Conservation (phyloP, 2,113 vertebrate species). For the Rostratula benghalensis region DNA sequence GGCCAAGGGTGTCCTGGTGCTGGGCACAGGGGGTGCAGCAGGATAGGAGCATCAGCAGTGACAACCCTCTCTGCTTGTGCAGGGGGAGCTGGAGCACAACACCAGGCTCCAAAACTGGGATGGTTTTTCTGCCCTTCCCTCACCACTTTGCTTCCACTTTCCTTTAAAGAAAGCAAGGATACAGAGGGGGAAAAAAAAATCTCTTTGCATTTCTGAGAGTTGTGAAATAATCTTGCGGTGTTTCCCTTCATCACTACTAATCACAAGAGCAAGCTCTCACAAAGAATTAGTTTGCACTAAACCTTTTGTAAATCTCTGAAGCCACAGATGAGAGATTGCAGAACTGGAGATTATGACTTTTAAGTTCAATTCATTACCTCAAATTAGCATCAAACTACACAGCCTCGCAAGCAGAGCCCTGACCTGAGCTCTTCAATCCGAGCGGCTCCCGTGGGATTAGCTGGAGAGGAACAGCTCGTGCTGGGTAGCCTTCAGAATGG, state of each 20-base stretch:
- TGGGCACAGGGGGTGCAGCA: too few relatives aligned
- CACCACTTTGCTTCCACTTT: background rate
- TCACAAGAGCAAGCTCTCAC: conserved; percentile 7
- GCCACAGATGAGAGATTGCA: background rate
- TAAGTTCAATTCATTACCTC: conserved; percentile 58
- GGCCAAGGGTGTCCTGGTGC: background rate
- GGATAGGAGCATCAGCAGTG: background rate
- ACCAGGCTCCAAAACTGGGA: background rate
- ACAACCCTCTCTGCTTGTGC: background rate
- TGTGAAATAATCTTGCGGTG: background rate
- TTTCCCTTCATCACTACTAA: background rate
- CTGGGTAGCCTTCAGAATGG: fast-evolving
- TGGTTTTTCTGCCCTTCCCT: background rate
- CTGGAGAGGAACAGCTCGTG: background rate
- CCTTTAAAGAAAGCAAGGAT: background rate
- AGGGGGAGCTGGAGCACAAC: background rate
- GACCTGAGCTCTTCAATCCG: background rate
- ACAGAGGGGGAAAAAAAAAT: background rate
- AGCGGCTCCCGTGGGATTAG: fast-evolving
- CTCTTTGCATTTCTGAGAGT: background rate
- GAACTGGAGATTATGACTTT: conserved; percentile 54
- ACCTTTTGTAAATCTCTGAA: conserved; percentile 7
- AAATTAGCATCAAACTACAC: conserved; percentile 48
- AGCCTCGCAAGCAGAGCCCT: background rate
- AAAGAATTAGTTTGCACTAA: conserved; percentile 13